Conservation (phyloP, 2,113 vertebrate species). For the Pelodiscus sinensis region DNA sequence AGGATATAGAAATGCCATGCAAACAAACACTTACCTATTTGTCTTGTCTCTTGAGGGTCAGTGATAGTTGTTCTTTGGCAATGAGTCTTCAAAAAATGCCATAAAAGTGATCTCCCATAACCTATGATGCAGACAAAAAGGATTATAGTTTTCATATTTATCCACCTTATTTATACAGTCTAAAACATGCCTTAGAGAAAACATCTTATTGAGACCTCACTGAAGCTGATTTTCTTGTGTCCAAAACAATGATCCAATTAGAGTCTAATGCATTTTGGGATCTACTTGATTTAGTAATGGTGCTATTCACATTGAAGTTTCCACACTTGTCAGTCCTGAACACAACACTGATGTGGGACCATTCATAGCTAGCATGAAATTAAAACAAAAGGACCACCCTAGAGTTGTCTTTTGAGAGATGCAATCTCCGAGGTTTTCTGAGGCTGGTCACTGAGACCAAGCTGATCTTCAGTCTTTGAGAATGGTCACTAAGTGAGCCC, state of each 20-base stretch:
- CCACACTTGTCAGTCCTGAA: background rate
- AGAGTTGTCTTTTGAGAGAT: background rate
- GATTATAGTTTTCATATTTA: background rate
- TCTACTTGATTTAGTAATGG: background rate
- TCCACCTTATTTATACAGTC: background rate
- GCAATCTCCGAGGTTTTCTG: background rate
- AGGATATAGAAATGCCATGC: background rate
- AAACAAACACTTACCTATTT: background rate
- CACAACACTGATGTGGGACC: background rate
- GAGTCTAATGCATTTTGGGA: background rate
- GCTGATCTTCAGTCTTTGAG: background rate
- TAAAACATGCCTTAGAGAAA: background rate
- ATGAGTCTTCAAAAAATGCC: background rate
- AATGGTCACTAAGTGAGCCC: background rate
- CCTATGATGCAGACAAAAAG: background rate
- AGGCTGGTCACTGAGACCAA: background rate
- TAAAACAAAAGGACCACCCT: background rate
- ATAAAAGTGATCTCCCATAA: background rate
- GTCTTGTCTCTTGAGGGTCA: background rate
- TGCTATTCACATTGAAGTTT: background rate
- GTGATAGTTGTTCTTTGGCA: background rate
- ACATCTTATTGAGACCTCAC: background rate
- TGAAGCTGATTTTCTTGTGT: background rate
- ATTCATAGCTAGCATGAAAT: background rate
- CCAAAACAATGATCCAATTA: background rate